phyloP scores from a whole-genome alignment of 1,140 invertebrate genomes.

The Geopemphigus sp. region DNA sequence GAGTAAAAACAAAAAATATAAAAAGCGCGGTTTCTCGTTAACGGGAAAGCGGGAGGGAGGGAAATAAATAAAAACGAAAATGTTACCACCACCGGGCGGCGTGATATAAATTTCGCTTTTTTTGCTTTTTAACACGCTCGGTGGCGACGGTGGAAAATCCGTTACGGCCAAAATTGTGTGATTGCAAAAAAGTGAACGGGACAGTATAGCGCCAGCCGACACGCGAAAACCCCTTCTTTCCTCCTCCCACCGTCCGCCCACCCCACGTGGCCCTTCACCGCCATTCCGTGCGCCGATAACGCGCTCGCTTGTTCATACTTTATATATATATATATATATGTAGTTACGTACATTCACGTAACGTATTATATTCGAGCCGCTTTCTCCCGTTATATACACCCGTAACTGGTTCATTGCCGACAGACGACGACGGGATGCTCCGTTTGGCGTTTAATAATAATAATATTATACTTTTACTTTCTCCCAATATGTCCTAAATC shows the following conservation, averaged over 20 bases:
- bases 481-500: constrained; percentile 35
- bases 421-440: constrained; percentile 44
- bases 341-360: constrained; percentile 47
- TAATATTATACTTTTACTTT: constrained; percentile 45
- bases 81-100: constrained; percentile 37
- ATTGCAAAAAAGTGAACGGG: constrained; percentile 46
- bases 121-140: constrained; percentile 11
- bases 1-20: constrained; percentile 5
- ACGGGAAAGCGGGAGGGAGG: background rate
- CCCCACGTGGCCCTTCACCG: background rate
- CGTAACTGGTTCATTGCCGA: constrained; percentile 49
- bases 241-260: no score
- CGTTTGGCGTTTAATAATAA: constrained; percentile 25
- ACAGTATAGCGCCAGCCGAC: no score
- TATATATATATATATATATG: background rate
- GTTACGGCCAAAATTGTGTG: constrained; percentile 38
- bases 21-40: constrained; percentile 9
- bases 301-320: background rate
- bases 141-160: constrained; percentile 25
- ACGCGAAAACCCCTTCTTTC: background rate
- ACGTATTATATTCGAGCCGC: constrained; percentile 47
- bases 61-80: background rate
- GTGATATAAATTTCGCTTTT: background rate
- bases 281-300: background rate
- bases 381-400: constrained; percentile 47